Base-by-base conservation (phyloP, 2,113 vertebrate species). In the Sclerurus mexicanus region DNA sequence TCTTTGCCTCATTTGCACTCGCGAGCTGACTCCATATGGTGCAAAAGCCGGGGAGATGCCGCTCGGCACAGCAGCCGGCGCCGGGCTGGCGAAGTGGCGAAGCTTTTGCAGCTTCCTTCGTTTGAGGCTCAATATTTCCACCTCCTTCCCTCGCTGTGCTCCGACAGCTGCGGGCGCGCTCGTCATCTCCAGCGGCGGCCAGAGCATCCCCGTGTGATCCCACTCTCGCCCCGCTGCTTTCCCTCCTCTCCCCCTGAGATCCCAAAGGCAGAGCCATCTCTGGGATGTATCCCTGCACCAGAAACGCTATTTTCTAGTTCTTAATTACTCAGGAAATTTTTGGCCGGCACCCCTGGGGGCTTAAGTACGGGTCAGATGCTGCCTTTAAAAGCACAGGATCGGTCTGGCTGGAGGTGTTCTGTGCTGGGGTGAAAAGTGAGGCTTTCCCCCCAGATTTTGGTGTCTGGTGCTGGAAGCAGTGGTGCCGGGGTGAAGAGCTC, bases 1-100 rank as follows among this genome's bases (percentile, higher is more conserved):
- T 91, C 90, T 74, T 84, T 87, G 87, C 95, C 94, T 95, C 39
- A 11, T 87, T 96, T 94, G 91, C 86, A 83, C 94, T 76, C 0
- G 2, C 0, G 5, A 64, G 87, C 83, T 93, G 67, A 1, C 72
- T 96, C 95, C 96, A 95, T 82, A 85, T 93, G 91, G 95, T 50
- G 68, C 85, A 46, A 62, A 33, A 72, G 64, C 25, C 3, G 5
- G 31, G 14, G 96, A 74, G 79, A 47, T 0, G 46, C 12, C 17
- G 68, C 93, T 95, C 37, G 13, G 89, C n/a, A 2, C 1, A 14
- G 64, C 28, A 58, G 93, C 50, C 33, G 7, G 87, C 3, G 4
- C 91, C 0, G 39, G 50, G 68, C 60, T 55, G 68, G 85, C 82
- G 88, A 75, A 30, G 79, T 0, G 62, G 75, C n/a, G n/a, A n/a